These are phyloP conservation scores for Caloenas nicobarica DNA, from an alignment of 2,113 vertebrate species.

Conservation along the genomic window DNA sequence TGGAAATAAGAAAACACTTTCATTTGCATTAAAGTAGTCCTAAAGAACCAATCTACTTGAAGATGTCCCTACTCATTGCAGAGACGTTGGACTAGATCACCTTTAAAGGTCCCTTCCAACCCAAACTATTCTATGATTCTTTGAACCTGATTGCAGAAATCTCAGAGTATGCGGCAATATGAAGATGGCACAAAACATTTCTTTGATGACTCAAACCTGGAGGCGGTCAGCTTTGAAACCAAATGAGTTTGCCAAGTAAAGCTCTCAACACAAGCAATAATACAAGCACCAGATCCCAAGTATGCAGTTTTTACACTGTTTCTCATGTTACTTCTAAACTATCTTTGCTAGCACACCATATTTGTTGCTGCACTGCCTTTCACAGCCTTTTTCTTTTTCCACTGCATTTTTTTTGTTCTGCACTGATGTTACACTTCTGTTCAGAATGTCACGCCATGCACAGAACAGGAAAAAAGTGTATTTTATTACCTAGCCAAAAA, in stretches of 20 bases:
- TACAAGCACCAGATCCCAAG: background rate
- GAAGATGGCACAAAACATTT: background rate
- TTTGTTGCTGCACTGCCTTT: background rate
- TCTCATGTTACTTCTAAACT: background rate
- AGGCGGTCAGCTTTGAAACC: background rate
- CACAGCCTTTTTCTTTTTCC: background rate
- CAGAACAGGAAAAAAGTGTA: background rate
- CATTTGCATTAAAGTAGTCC: background rate
- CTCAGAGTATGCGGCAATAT: background rate
- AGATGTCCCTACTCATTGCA: no score
- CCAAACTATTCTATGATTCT: no score
- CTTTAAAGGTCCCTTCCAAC: no score
- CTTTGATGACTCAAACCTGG: background rate
- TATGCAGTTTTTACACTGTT: background rate
- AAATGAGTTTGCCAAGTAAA: background rate
- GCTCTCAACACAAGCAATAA: background rate
- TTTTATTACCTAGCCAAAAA: slow-evolving; percentile 25
- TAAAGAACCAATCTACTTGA: background rate
- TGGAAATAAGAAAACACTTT: background rate
- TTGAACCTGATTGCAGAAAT: background rate
- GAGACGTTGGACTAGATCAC: no score
- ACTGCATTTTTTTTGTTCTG: background rate
- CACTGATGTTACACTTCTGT: background rate
- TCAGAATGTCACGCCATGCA: background rate
- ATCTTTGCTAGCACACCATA: background rate